Evolutionary conservation across 2,888 invertebrate genomes (phyloP), one percentile per base, ranked within the genome.

Genomic region (Gari tellinella): DNA sequence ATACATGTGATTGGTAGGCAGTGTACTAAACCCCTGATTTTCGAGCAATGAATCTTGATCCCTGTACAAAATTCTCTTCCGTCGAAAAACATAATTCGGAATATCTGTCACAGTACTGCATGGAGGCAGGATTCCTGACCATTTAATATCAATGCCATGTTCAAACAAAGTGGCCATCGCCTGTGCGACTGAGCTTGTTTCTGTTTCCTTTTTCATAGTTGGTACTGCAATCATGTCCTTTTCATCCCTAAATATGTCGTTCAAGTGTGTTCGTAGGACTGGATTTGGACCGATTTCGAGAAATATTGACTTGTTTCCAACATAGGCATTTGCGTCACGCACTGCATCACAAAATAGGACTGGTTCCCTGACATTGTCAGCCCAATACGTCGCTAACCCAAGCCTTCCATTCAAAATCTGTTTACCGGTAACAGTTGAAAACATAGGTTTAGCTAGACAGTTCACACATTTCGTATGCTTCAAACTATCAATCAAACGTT

Each of bases 281-380:
- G 87, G 82, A 25, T 63, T 75, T 23, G 86, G 86, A 5, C 87
- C 86, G 17, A 87, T 83, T 65, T 87, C 87, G 19, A 87, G 40
- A 56, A 80, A 79, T 15, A 85, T 63, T 19, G 79, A 82, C 14
- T 52, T 57, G 3, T 58, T 61, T 15, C 55, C 48, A 21, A 38
- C 41, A 1, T 46, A 43, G 0, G 60, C 51, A 10, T 31, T 31
- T 15, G 72, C 53, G 25, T 68, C 63, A 37, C 55, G 23, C 17
- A 84, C 63, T 1, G 81, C 81, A 31, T 83, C 62, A 40, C 63
- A 43, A 58, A 87, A 85, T 4, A 31, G 41, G 2, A 86, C 86
- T 10, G 84, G 81, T 31, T 77, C 23, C 14, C 74, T 57, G 37
- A 85, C 76, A 65, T 86, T 87, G 41, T 65, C 46, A 1, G 61